phyloP scores from a whole-genome alignment of 1,140 invertebrate genomes.

The Hormaphis cornu region DNA sequence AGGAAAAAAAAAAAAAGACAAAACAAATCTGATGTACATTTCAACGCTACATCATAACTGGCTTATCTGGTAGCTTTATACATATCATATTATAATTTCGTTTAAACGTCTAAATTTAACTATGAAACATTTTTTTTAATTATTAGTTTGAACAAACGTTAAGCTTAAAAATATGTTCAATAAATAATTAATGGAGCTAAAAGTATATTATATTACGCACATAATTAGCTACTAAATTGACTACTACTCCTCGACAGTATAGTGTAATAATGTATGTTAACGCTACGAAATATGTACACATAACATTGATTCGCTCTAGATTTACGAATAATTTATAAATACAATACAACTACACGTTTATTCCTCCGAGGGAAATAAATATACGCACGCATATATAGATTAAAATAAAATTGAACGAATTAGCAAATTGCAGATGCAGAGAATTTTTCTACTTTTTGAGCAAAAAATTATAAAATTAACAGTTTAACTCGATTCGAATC shows the following conservation, averaged over 20 bases:
- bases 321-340: slow-evolving; percentile 1
- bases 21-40: too few relatives aligned
- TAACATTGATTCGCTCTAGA: neutral
- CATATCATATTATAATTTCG: too few relatives aligned
- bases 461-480: slow-evolving; percentile 16
- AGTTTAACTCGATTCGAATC: neutral
- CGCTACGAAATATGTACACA: neutral
- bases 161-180: slow-evolving; percentile 14
- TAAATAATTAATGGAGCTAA: slow-evolving; percentile 5
- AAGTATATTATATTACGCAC: neutral
- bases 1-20: too few relatives aligned
- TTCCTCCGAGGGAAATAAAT: neutral
- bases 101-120: too few relatives aligned
- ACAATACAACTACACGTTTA: too few relatives aligned
- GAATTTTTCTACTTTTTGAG: slow-evolving; percentile 16
- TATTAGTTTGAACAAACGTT: too few relatives aligned
- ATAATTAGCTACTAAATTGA: slow-evolving; percentile 20
- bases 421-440: neutral
- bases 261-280: neutral
- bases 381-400: slow-evolving; percentile 1
- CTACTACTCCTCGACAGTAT: slow-evolving; percentile 8
- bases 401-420: neutral
- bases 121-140: too few relatives aligned
- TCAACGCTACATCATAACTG: too few relatives aligned
- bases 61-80: too few relatives aligned